Percentiles rank a stretch among this genome's conserved stretches.
Evolutionary conservation across 2,113 vertebrate genomes (phyloP).

Genomic region (Sisor rabdophorus): DNA sequence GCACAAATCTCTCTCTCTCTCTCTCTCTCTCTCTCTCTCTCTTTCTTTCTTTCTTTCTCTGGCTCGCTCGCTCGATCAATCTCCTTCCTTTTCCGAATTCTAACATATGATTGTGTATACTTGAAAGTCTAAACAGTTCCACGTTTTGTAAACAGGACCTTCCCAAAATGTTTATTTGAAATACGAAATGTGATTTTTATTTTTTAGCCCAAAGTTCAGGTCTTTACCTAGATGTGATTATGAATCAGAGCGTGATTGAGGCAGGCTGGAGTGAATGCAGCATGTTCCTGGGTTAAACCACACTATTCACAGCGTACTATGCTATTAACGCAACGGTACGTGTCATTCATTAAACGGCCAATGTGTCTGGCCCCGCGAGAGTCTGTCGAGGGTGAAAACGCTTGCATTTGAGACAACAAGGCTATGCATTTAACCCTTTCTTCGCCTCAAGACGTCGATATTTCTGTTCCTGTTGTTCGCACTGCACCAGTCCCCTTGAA

Average conservation of each 20-base stretch:
- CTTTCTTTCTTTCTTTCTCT: conserved; percentile 21
- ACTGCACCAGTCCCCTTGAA: conserved; percentile 64
- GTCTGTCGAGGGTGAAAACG: conserved; percentile 10
- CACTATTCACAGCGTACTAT: background rate
- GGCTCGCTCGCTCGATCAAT: conserved; percentile 30
- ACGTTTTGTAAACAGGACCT: conserved; percentile 29
- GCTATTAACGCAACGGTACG: conserved; percentile 18
- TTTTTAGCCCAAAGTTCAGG: background rate
- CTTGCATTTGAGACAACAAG: conserved; percentile 14
- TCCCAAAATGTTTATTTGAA: conserved; percentile 14
- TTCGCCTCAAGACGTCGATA: conserved; percentile 6
- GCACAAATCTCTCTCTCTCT: conserved; percentile 47
- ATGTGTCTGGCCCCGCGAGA: conserved; percentile 8
- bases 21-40: conserved; percentile 18
- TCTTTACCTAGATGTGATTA: background rate
- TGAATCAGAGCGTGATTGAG: conserved; percentile 1
- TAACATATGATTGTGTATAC: conserved; percentile 44
- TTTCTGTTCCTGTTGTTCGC: background rate
- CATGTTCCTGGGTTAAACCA: conserved; percentile 15
- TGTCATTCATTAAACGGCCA: conserved; percentile 31
- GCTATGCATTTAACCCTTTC: conserved; percentile 34
- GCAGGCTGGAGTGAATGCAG: conserved; percentile 8
- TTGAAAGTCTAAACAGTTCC: conserved; percentile 42
- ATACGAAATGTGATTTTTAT: conserved; percentile 5
- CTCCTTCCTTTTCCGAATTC: conserved; percentile 46